Evolutionary conservation across 2,888 invertebrate genomes (phyloP), one percentile per base, ranked within the genome.

Genomic region (Microplitis deprimator): DNA sequence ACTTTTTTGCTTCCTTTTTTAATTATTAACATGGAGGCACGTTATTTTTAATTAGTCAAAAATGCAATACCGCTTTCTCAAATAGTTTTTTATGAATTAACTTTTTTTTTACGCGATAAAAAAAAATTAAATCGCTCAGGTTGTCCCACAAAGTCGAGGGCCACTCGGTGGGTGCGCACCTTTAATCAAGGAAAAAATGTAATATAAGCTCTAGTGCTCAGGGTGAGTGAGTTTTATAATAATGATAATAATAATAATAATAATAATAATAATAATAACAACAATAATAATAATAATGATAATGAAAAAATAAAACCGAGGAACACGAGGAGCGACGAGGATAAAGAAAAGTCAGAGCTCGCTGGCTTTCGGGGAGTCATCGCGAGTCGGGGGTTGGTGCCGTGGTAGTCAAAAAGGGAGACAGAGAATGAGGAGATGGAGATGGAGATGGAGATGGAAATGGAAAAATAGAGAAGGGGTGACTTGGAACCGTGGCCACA

Each of bases 201-300:
- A 88, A 88, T 87, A 87, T 85, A 86, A 85, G 84, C 84, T 80
- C 41, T 68, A 73, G 82, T 88, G 90, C 90, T 90, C 91, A 85
- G 91, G 91, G 91, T 91, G 83, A 82, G 91, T 91, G 67, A 65
- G 38, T 29, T 29, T 29, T 29, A 29, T 13, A 13, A 50, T 13
- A 50, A 50, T 29, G 29, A 29, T 29, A 29, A 29, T 29, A 50
- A 50, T 10, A 10, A 50, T 20, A 20, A 20, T 20, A 20, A 20
- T 20, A 20, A 29, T 29, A 72, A 62, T 20, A 20, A 20, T 20
- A 17, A 17, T 17, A 17, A 17, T 17, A 17, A 17, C 8, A 10
- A 50, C 8, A 50, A 50, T 1, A 50, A 50, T 10, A 50, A 50
- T 50, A 50, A 50, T 10, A 10, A 50, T 29, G 29, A 29, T 29